Percentiles rank a stretch among this genome's conserved stretches.
Conservation (phyloP, 2,888 invertebrate species). For the Athalia circularis region DNA sequence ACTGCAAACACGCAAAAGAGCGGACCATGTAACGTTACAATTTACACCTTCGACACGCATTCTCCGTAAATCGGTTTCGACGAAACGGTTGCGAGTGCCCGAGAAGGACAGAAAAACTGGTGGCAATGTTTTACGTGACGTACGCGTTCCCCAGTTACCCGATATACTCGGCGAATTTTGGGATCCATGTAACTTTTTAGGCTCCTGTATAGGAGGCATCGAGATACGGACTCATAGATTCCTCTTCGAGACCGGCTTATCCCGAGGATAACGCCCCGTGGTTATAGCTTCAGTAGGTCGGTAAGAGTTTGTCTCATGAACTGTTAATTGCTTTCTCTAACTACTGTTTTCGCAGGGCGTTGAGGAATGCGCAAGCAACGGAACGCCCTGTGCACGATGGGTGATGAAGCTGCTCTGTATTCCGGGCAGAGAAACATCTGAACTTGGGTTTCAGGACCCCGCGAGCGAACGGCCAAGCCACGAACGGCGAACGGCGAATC, state of each 20-base stretch:
- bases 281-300: conserved; percentile 15
- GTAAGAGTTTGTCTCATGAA: conserved; percentile 40
- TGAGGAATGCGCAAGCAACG: conserved; percentile 41
- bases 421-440: conserved; percentile 10
- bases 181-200: background rate
- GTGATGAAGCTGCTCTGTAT: conserved; percentile 29
- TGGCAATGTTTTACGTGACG: conserved; percentile 30
- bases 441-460: conserved; percentile 28
- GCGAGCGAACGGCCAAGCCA: background rate
- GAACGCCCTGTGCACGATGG: conserved; percentile 3
- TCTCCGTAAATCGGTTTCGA: background rate
- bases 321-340: conserved; percentile 47
- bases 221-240: conserved; percentile 14
- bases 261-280: background rate
- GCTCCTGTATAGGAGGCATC: background rate
- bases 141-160: background rate
- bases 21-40: too few species aligned
- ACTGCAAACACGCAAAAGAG: too few species aligned
- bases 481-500: conserved; percentile 10
- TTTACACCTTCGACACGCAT: background rate
- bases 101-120: background rate
- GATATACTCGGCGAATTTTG: background rate
- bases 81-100: background rate
- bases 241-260: conserved; percentile 13
- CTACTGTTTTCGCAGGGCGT: conserved; percentile 45